Base-by-base conservation (phyloP, 2,888 invertebrate species). In the Pandemis corylana region DNA sequence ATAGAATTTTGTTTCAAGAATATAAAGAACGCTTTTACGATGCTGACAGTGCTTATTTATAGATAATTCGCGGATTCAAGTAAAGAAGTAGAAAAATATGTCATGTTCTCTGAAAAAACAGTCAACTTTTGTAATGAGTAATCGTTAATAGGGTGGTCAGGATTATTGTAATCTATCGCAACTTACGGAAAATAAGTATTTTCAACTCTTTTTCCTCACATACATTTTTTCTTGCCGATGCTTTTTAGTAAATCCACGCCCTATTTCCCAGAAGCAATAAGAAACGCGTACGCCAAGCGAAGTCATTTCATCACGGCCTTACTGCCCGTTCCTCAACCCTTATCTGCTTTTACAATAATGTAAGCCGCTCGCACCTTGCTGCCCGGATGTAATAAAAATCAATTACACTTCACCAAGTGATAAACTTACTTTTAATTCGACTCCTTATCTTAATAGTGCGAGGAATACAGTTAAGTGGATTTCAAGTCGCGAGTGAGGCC, bases 361-460 rank as follows among this genome's bases (percentile, higher is more conserved):
- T 75, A 71, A 64, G 71, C 67, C 75, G 69, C 66, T 68, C 44
- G 68, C 56, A 72, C 71, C 79, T 80, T 77, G 72, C 75, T 75
- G 72, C 71, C 76, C 81, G 83, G 85, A 85, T 79, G 84, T 85
- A 87, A 89, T 91, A 87, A 91, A 88, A 90, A 90, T 87, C 90
- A 90, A 91, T 93, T 92, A 90, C 85, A 87, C 80, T 81, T 77
- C 84, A 82, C 82, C 81, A 76, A 77, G 79, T 81, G 82, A 84
- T 86, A 84, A 86, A 86, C 82, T 84, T 82, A 83, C 87, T 90
- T 91, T 88, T 91, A 89, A 89, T 87, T 87, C 88, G 85, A 81
- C 78, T 82, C 75, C 85, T 90, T 89, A 91, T 91, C 91, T 90
- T 85, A 90, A 91, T 89, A 88, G 91, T 91, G 90, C 88, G 88